A percentile compares a stretch with the other conserved stretches of the same genome.
These are phyloP conservation scores for Furcifer pardalis DNA, from an alignment of 2,797 vertebrate species.

Conservation along the genomic window DNA sequence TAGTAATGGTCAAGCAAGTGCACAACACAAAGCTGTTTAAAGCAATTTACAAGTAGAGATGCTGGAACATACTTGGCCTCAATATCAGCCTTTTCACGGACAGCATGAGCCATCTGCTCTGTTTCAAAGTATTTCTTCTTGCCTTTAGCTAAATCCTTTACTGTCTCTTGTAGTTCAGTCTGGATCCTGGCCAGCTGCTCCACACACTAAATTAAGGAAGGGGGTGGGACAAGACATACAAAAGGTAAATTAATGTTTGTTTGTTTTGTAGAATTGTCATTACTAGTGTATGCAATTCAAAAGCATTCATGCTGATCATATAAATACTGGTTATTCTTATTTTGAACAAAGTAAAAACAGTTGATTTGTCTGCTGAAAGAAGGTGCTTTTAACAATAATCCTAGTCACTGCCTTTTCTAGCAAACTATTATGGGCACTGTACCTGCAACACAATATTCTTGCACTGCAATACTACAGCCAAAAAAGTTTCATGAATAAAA, in stretches of 20 bases:
- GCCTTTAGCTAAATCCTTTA: constrained; percentile 97
- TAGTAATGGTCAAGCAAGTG: neutral
- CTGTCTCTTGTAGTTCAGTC: constrained; percentile 94
- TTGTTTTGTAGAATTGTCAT: neutral
- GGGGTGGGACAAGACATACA: neutral
- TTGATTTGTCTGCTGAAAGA: neutral
- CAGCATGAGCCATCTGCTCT: constrained; percentile 96
- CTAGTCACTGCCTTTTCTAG: neutral
- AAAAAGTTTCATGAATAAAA: neutral
- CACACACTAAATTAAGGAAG: constrained; percentile 84
- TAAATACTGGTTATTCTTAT: neutral
- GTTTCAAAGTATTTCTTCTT: constrained; percentile 98
- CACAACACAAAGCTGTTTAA: neutral
- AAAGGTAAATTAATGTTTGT: constrained; percentile 40
- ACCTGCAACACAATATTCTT: neutral
- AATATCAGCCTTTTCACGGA: constrained; percentile 96
- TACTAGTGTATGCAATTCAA: neutral
- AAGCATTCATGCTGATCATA: neutral
- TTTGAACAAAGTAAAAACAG: neutral
- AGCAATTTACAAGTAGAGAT: constrained; percentile 55
- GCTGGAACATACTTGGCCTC: constrained; percentile 92
- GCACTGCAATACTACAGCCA: neutral
- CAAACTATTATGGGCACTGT: neutral
- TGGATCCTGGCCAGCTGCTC: constrained; percentile 97
- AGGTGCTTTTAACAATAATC: no score